phyloP scores from a whole-genome alignment of 2,888 invertebrate genomes.

The Erebia aethiops region DNA sequence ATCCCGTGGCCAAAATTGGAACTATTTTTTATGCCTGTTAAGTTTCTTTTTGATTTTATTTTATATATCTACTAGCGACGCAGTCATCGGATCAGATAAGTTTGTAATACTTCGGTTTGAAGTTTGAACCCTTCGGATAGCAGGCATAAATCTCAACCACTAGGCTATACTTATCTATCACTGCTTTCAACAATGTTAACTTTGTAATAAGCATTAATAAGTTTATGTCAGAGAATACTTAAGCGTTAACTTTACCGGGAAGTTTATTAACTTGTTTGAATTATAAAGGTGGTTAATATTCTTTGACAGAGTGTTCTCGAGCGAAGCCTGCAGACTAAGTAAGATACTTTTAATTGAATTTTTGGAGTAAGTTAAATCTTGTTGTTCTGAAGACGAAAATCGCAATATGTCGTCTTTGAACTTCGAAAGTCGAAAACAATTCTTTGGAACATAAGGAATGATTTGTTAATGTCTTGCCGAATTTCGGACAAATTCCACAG shows the following conservation, averaged over 20 bases:
- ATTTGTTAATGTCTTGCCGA: no score
- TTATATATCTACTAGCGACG: no score
- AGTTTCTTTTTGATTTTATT: no score
- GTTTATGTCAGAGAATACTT: background rate
- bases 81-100: no score
- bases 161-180: background rate
- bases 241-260: conserved; percentile 29
- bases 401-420: background rate
- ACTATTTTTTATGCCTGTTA: no score
- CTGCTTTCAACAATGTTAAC: background rate
- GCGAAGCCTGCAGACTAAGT: background rate
- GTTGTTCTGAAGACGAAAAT: background rate
- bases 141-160: no score
- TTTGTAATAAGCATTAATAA: background rate
- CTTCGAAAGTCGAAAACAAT: no score
- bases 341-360: conserved; percentile 7
- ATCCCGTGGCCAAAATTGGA: no score
- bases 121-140: no score
- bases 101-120: no score
- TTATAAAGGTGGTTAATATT: conserved; percentile 10
- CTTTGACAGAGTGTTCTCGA: conserved; percentile 12
- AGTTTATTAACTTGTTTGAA: conserved; percentile 21
- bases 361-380: conserved; percentile 1
- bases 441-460: no score
- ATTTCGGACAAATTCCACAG: background rate